Evolutionary conservation across 2,888 invertebrate genomes (phyloP), one percentile per base, ranked within the genome.

Genomic region (Drosophila colorata): DNA sequence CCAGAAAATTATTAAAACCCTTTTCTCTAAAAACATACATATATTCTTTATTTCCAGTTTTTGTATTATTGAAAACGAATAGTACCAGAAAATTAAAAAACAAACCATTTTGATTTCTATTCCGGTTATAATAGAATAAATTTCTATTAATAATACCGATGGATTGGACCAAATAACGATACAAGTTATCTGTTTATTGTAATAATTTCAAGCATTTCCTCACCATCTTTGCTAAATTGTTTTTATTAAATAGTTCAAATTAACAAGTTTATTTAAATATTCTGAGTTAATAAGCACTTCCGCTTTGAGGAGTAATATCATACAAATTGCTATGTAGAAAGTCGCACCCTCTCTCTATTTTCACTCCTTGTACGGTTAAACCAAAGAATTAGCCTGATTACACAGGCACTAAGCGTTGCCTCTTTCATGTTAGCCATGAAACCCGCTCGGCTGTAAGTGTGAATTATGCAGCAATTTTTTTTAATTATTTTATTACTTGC

Each of bases 401-500:
- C 37, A 16, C 6, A 55, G 59, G 46, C 37, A 23, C n/a, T 20
- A 20, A 40, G 20, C 40, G 13, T 67, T 46, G 23, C 16, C 43
- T 23, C 33, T 44, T 38, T 57, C 6, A 6, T 43, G 33, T 41
- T 53, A 38, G 40, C 33, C 68, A 23, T 61, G 52, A 38, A 80
- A 72, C 57, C 48, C 44, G 67, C 51, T 75, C 48, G 44, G 14
- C 41, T 43, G 8, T 44, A 67, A 73, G 87, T 87, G 82, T 73
- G 70, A 84, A 87, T 84, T 87, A 71, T 81, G 82, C 76, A 74
- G 79, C 74, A 61, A 68, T 73, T 78, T 83, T 53, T 69, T 78
- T 77, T 68, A 84, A 86, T 87, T 80, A 78, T 87, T 86, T 88
- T 78, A 87, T 86, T 80, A 75, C 86, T 81, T 79, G 81, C 80